A percentile compares a stretch with the other conserved stretches of the same genome.
phyloP scores from a whole-genome alignment of 2,113 vertebrate species.

The Erythrocercus mccallii region DNA sequence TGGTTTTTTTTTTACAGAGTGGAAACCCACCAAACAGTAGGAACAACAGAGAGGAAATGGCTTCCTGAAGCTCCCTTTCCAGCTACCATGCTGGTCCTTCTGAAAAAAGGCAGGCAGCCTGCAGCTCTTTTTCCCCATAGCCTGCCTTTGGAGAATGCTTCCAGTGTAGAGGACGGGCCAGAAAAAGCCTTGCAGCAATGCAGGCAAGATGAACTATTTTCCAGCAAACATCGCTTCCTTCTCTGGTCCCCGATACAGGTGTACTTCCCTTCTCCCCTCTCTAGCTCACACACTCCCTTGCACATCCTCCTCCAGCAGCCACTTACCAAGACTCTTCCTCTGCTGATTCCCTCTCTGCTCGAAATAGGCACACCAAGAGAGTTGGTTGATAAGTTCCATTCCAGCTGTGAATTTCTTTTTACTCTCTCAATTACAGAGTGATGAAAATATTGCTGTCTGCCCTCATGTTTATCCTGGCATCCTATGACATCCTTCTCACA shows the following conservation, averaged over 20 bases:
- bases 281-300: not conserved
- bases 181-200: not conserved
- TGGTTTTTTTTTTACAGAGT: not conserved
- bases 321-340: slow-evolving; percentile 31
- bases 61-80: not conserved
- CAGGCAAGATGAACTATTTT: not conserved
- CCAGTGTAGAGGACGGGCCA: not conserved
- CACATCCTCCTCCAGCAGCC: not conserved
- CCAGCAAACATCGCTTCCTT: not conserved
- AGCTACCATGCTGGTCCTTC: not conserved
- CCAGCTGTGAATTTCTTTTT: not conserved
- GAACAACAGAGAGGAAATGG: not conserved
- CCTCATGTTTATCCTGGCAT: slow-evolving; percentile 13
- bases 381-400: slow-evolving; percentile 22
- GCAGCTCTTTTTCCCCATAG: not conserved
- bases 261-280: not conserved
- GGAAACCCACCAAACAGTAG: not conserved
- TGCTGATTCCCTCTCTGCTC: not conserved
- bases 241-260: fast-evolving
- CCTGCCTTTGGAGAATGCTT: not conserved
- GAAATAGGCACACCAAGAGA: slow-evolving; percentile 12
- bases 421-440: not conserved
- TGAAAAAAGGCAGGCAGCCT: not conserved
- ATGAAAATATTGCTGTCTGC: not conserved
- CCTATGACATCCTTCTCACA: not conserved